phyloP scores from a whole-genome alignment of 2,888 invertebrate species.

The Brassicogethes aeneus region DNA sequence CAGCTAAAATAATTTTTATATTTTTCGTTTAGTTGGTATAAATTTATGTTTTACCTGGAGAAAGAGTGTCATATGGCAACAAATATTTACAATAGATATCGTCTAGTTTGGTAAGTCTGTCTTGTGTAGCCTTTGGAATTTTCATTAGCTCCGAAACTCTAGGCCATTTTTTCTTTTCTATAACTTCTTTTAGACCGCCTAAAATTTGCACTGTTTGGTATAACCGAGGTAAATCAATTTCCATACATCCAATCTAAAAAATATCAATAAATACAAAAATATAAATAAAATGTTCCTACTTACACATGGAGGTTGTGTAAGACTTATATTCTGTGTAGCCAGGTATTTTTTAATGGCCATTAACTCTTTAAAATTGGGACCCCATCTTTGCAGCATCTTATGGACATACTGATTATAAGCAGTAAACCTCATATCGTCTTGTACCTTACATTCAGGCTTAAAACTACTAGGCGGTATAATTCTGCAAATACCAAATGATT shows the following conservation, averaged over 20 bases:
- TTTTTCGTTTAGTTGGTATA: background rate
- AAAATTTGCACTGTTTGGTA: slow-evolving; percentile 77
- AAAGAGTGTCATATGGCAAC: slow-evolving; percentile 78
- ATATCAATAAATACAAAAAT: background rate
- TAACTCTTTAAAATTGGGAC: slow-evolving; percentile 75
- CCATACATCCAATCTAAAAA: slow-evolving; percentile 76
- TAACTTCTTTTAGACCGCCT: slow-evolving; percentile 79
- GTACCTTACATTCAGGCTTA: slow-evolving; percentile 66
- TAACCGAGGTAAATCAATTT: slow-evolving; percentile 78
- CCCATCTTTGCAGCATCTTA: slow-evolving; percentile 82
- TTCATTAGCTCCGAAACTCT: slow-evolving; percentile 83
- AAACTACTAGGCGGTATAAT: slow-evolving; percentile 77
- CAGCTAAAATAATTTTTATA: slow-evolving; percentile 43
- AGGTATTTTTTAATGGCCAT: slow-evolving; percentile 77
- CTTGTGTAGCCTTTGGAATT: slow-evolving; percentile 69
- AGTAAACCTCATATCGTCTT: slow-evolving; percentile 78
- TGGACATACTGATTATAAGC: slow-evolving; percentile 87
- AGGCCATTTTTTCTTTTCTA: slow-evolving; percentile 82
- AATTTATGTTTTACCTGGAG: slow-evolving; percentile 56
- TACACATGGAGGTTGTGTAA: slow-evolving; percentile 72
- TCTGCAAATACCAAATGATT: slow-evolving; percentile 75
- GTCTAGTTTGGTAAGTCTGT: slow-evolving; percentile 74
- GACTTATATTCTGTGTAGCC: slow-evolving; percentile 63
- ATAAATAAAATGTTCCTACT: slow-evolving; percentile 24
- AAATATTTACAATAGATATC: slow-evolving; percentile 86